Percentiles rank a stretch among this genome's conserved stretches.
phyloP scores from a whole-genome alignment of 1,140 invertebrate species.

The Procambarus virginalis region DNA sequence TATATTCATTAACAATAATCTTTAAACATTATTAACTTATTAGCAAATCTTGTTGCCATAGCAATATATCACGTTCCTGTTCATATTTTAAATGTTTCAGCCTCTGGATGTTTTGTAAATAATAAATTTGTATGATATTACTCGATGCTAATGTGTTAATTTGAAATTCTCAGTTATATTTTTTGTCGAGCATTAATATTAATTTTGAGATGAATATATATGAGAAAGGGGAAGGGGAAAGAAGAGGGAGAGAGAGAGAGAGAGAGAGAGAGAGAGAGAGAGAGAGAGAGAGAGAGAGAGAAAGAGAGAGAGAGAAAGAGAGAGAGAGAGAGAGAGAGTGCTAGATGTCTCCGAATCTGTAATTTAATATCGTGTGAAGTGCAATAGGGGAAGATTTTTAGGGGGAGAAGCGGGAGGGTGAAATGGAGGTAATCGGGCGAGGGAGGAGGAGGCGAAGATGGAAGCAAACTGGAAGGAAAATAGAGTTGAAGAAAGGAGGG shows the following conservation, averaged over 20 bases:
- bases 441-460: not conserved
- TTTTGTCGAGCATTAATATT: no score
- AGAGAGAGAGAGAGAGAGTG: not conserved
- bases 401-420: not conserved
- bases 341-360: not conserved
- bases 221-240: not conserved
- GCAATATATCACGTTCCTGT: no score
- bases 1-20: no score
- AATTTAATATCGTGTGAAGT: not conserved
- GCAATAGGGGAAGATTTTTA: not conserved
- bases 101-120: no score
- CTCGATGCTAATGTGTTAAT: no score
- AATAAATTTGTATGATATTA: no score
- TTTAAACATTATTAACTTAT: no score
- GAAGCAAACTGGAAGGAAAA: not conserved
- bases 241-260: not conserved
- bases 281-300: slow-evolving; percentile 3
- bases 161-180: no score
- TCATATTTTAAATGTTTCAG: no score
- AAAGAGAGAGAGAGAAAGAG: not conserved
- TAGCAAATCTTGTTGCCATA: no score
- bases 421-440: not conserved
- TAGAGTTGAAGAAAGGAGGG: not conserved
- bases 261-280: slow-evolving; percentile 12
- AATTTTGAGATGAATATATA: no score